These are phyloP conservation scores for Ceuthmochares aereus DNA, from an alignment of 2,113 vertebrate genomes.

Conservation along the genomic window DNA sequence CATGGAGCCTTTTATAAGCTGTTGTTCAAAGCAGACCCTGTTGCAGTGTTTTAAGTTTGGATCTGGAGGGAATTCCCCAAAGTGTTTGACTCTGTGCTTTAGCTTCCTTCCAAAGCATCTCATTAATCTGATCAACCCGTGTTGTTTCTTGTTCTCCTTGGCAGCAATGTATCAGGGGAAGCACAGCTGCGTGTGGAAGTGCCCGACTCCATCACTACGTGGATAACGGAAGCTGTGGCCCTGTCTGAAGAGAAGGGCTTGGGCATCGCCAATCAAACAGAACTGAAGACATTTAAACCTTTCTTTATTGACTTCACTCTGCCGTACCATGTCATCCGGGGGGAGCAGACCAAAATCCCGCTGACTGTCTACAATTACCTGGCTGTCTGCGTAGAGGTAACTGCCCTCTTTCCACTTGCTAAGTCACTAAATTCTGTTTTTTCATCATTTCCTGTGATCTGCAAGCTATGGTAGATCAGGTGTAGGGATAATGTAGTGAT, in stretches of 20 bases:
- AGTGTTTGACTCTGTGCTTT: not conserved
- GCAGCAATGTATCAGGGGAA: conserved; percentile 79
- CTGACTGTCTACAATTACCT: conserved; percentile 92
- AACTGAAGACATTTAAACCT: conserved; percentile 88
- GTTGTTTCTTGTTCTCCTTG: not conserved
- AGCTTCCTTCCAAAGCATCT: not conserved
- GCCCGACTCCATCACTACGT: conserved; percentile 92
- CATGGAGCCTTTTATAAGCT: not conserved
- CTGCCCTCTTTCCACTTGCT: not conserved
- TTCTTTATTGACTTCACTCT: conserved; percentile 93
- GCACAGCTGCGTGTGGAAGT: conserved; percentile 83
- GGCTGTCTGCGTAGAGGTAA: conserved; percentile 84
- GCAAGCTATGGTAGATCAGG: accelerated
- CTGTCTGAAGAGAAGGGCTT: conserved; percentile 83
- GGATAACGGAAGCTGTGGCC: conserved; percentile 86
- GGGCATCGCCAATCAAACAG: conserved; percentile 78
- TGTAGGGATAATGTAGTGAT: accelerated
- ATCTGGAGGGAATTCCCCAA: not conserved
- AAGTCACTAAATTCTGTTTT: not conserved
- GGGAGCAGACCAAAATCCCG: conserved; percentile 91
- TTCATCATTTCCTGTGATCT: not conserved
- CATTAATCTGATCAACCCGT: accelerated
- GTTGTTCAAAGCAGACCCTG: not conserved
- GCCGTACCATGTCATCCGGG: conserved; percentile 85
- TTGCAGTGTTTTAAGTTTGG: not conserved